Conservation (phyloP, 2,888 invertebrate species). For the Chloroclystis v-ata region DNA sequence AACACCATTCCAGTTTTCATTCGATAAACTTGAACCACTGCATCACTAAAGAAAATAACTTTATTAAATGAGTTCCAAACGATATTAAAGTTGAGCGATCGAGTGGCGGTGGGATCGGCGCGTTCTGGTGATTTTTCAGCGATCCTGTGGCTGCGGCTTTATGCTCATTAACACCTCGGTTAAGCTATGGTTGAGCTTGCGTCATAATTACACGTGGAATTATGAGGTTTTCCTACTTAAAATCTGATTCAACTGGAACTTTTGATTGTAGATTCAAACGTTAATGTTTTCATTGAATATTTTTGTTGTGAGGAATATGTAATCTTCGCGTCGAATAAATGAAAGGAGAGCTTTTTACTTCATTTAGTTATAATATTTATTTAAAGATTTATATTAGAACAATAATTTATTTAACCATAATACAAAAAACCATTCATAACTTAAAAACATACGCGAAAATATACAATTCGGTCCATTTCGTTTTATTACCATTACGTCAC, state of each 20-base stretch:
- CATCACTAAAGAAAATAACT: slow-evolving; percentile 13
- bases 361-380: no score
- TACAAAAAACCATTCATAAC: no score
- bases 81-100: slow-evolving; percentile 14
- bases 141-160: slow-evolving; percentile 51
- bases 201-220: slow-evolving; percentile 2
- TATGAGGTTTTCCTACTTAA: not conserved
- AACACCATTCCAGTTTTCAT: not conserved
- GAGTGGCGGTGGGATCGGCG: slow-evolving; percentile 19
- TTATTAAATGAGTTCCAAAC: slow-evolving; percentile 13
- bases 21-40: not conserved
- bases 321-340: no score
- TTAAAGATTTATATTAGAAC: no score
- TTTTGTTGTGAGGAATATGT: no score
- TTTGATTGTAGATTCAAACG: not conserved
- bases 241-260: not conserved
- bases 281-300: no score
- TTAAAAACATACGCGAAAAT: no score
- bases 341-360: no score
- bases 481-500: no score
- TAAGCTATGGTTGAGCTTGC: slow-evolving; percentile 3
- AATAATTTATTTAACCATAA: no score
- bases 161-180: slow-evolving; percentile 55
- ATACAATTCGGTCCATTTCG: no score
- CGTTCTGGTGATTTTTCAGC: slow-evolving; percentile 50